These are phyloP conservation scores for Drosophila paramelanica DNA, from an alignment of 2,888 invertebrate species.

Conservation along the genomic window DNA sequence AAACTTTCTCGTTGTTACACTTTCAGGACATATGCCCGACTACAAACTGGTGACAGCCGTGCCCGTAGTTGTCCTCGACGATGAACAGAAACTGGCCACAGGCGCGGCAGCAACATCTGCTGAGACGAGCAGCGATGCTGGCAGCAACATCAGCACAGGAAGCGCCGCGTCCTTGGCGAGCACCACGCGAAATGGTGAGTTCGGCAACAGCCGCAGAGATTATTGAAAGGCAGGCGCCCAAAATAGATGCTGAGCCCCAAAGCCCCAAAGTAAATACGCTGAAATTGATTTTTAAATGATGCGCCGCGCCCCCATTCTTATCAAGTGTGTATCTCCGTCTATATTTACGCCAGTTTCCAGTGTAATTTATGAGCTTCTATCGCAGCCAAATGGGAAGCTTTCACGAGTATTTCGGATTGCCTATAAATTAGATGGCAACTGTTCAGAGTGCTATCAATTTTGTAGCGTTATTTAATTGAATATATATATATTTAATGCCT, in stretches of 20 bases:
- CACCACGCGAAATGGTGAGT: slow-evolving; percentile 77
- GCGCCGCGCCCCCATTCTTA: slow-evolving; percentile 14
- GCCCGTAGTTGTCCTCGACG: slow-evolving; percentile 91
- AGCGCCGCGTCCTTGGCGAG: slow-evolving; percentile 65
- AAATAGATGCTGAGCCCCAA: slow-evolving; percentile 40
- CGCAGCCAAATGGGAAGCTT: neutral
- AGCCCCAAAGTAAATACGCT: slow-evolving; percentile 46
- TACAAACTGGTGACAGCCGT: slow-evolving; percentile 91
- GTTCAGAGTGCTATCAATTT: slow-evolving; percentile 32
- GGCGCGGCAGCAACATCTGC: slow-evolving; percentile 12
- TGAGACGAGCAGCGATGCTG: slow-evolving; percentile 35
- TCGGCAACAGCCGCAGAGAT: neutral
- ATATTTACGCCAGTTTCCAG: slow-evolving; percentile 4
- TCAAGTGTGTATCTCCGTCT: slow-evolving; percentile 13
- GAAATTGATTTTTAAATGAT: slow-evolving; percentile 68
- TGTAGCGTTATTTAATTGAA: slow-evolving; percentile 46
- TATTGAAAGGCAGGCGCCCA: neutral
- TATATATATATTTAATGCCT: slow-evolving; percentile 1
- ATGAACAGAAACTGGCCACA: slow-evolving; percentile 85
- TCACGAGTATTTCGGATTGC: slow-evolving; percentile 12
- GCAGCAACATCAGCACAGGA: slow-evolving; percentile 40
- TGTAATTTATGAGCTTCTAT: slow-evolving; percentile 22
- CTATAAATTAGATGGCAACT: slow-evolving; percentile 52
- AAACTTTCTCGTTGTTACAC: neutral
- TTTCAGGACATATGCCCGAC: slow-evolving; percentile 85